A percentile compares a stretch with the other conserved stretches of the same genome.
These are phyloP conservation scores for Sipha maydis DNA, from an alignment of 2,888 invertebrate species.

Conservation along the genomic window DNA sequence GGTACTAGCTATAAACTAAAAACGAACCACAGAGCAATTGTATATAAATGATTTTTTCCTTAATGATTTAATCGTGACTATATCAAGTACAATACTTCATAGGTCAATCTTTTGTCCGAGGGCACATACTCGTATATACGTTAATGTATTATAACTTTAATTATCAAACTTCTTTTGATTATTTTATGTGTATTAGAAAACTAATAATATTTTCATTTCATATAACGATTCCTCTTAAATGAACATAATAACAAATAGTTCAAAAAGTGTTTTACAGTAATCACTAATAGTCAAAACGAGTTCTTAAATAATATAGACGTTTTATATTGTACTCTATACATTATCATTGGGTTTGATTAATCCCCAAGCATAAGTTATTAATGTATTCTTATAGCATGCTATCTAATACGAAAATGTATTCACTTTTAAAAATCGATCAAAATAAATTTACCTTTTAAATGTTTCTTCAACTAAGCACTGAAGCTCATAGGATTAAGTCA, in stretches of 20 bases:
- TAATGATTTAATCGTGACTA: conserved; percentile 39
- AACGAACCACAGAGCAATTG: neutral
- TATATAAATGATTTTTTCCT: neutral
- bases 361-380: neutral
- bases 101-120: conserved; percentile 5
- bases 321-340: too few species aligned
- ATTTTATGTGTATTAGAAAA: neutral
- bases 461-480: conserved; percentile 12
- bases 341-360: too few species aligned
- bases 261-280: too few species aligned
- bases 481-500: neutral
- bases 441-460: conserved; percentile 26
- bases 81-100: neutral
- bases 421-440: neutral
- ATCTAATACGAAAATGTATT: neutral
- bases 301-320: too few species aligned
- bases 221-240: neutral
- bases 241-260: neutral
- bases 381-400: too few species aligned
- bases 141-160: neutral
- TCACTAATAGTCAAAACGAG: too few species aligned
- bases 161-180: neutral
- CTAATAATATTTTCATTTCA: neutral
- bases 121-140: neutral
- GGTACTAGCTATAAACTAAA: neutral